Evolutionary conservation across 2,113 vertebrate genomes (phyloP), one percentile per base, ranked within the genome.

Genomic region (Catagonus wagneri): DNA sequence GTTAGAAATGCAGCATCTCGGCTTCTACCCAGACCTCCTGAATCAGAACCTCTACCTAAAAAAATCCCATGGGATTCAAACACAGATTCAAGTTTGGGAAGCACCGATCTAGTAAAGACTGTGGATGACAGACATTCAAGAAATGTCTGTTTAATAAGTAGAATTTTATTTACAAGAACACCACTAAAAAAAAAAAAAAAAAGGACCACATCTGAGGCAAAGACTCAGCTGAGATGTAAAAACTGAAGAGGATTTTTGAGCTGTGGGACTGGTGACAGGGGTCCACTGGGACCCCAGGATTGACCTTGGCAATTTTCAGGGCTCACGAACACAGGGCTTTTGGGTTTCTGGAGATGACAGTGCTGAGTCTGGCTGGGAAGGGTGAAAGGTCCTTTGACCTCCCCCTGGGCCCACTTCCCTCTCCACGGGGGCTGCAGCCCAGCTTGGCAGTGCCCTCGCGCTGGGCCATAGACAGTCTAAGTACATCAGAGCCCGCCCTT

Each of bases 161-260:
- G 78, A 92, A 52, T 52, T 93, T 74, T 88, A 80, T 15, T 80
- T 93, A 71, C 8, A 63, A 94, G 61, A 36, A 85, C 1, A 16
- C 2, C 54, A 66, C 27, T 36, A 54, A 61, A 6, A 71, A 76
- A 95, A 91, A 87, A 6, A 54, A 61, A 6, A 71, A 76, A 95
- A 91, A 87, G 9, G 34, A 50, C n/a, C 19, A 20, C 19, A n/a
- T 23, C 44, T 58, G 84, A 63, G 50, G 54, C 36, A 89, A 63
- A 34, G 32, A 84, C 19, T 17, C 6, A 14, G 71, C 19, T 29
- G 69, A 81, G 58, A 79, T 44, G 3, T 66, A 50, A 71, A 61
- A 50, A 74, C 0, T 16, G 50, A 76, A 84, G 72, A 69, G 32
- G 34, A 22, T 6, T 61, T 85, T 65, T 87, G 89, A 69, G 34